These are phyloP conservation scores for Podotricha telesiphe DNA, from an alignment of 2,888 invertebrate species.

Conservation along the genomic window DNA sequence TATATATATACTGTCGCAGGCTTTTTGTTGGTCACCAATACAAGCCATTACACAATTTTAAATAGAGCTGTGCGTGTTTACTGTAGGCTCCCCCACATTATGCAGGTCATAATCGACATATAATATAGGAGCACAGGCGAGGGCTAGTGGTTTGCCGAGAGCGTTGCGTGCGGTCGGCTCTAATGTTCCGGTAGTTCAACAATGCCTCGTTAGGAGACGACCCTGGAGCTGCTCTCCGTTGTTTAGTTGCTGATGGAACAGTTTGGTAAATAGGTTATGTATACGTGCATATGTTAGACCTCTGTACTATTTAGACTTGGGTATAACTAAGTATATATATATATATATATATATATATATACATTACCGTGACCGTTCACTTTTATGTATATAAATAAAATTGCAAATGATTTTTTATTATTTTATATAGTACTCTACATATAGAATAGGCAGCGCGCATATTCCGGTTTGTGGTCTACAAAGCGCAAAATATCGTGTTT, in stretches of 20 bases:
- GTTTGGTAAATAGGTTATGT: slow-evolving; percentile 2
- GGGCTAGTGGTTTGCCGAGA: not conserved
- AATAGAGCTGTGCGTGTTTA: not conserved
- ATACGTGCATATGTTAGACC: not conserved
- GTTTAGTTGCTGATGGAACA: slow-evolving; percentile 3
- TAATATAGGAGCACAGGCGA: not conserved
- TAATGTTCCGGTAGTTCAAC: slow-evolving; percentile 15
- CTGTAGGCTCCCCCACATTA: not conserved
- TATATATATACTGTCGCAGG: too few species aligned
- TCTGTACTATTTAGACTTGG: too few species aligned
- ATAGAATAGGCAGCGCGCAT: too few species aligned
- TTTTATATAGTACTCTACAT: too few species aligned
- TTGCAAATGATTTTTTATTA: too few species aligned
- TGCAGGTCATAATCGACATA: not conserved
- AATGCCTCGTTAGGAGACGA: slow-evolving; percentile 20
- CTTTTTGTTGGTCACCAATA: too few species aligned
- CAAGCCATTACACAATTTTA: not conserved
- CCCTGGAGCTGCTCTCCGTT: not conserved
- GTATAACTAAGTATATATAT: too few species aligned
- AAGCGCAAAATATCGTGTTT: too few species aligned
- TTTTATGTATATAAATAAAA: too few species aligned
- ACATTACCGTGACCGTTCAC: too few species aligned
- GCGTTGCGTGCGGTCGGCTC: slow-evolving; percentile 14
- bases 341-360: too few species aligned
- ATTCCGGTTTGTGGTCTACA: too few species aligned